Evolutionary conservation across 64 coral and sea anemone species (phyloP).

Genomic region (Montipora efflorescens): DNA sequence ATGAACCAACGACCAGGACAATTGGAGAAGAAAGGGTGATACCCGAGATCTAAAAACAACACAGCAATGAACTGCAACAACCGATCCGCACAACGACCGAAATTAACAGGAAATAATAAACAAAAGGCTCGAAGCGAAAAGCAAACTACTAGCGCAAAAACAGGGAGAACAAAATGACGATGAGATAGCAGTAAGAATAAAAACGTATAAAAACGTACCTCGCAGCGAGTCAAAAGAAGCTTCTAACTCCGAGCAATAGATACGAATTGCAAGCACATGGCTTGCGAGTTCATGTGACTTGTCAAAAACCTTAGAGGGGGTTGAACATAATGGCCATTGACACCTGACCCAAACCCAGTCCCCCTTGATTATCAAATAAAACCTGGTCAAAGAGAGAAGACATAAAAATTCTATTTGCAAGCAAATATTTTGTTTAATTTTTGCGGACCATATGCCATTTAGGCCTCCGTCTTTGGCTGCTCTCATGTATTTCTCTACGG

Average conservation of each 20-base stretch:
- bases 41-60: not conserved
- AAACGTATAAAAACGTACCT: conserved; percentile 8
- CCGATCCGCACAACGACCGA: conserved; percentile 1
- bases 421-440: too few species aligned
- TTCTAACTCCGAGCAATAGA: conserved; percentile 1
- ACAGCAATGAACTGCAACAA: not conserved
- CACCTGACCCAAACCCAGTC: too few species aligned
- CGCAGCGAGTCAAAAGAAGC: conserved; percentile 5
- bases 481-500: too few species aligned
- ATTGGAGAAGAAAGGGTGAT: conserved; percentile 1
- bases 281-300: not conserved
- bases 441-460: too few species aligned
- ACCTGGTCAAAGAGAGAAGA: too few species aligned
- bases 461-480: too few species aligned
- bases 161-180: not conserved
- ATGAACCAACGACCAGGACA: not conserved
- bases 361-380: too few species aligned
- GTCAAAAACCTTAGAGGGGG: not conserved
- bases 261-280: not conserved
- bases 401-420: too few species aligned
- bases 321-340: not conserved
- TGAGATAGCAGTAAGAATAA: not conserved
- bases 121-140: not conserved
- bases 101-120: not conserved
- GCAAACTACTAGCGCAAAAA: not conserved